Evolutionary conservation across 2,113 vertebrate species (phyloP).

Genomic region (Sterna hirundo): DNA sequence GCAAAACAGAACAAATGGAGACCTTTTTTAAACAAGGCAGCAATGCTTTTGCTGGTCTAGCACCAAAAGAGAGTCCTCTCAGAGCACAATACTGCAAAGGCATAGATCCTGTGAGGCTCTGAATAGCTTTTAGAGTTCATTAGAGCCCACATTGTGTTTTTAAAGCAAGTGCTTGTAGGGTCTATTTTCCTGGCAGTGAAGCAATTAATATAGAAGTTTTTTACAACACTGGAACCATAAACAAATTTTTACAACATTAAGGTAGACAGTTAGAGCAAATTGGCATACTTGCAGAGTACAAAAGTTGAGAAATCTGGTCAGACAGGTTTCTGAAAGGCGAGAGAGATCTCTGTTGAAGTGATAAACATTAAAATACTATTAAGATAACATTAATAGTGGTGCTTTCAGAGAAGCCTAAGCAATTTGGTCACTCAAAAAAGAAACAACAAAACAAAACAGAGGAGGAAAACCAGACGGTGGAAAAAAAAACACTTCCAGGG

Average conservation of each 20-base stretch:
- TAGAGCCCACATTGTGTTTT: neutral
- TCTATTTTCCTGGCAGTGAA: neutral
- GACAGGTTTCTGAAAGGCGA: conserved; percentile 36
- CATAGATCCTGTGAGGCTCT: neutral
- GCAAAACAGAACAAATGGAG: neutral
- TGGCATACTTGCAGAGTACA: neutral
- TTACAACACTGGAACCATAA: neutral
- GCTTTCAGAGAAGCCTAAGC: conserved; percentile 2
- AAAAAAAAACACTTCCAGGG: neutral
- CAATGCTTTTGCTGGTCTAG: neutral
- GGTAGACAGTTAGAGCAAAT: neutral
- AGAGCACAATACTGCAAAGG: neutral
- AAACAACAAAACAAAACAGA: neutral
- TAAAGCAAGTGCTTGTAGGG: neutral
- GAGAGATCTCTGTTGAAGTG: neutral
- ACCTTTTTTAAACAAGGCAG: neutral
- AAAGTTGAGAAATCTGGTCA: conserved; percentile 50
- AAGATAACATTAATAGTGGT: conserved; percentile 18
- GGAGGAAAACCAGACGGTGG: neutral
- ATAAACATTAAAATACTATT: conserved; percentile 40
- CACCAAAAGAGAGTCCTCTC: neutral
- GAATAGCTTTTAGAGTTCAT: neutral
- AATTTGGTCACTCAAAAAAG: neutral
- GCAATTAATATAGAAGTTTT: neutral
- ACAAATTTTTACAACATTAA: neutral